Evolutionary conservation across 2,113 vertebrate species (phyloP).

Genomic region (Cheilinus undulatus): DNA sequence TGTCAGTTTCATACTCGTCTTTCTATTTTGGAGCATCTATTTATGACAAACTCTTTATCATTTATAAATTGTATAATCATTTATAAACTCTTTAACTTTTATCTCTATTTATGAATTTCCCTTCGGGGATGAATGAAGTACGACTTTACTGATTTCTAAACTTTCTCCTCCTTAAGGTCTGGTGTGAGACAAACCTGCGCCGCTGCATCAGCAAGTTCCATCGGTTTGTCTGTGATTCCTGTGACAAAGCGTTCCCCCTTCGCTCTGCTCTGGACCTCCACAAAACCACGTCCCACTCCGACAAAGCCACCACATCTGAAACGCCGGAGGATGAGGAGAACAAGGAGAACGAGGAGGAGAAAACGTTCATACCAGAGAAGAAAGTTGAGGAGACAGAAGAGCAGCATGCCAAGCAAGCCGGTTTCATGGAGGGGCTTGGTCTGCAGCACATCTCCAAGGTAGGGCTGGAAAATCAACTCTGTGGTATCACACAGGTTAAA

Average conservation of each 20-base stretch:
- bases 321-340: neutral
- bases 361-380: neutral
- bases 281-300: slow-evolving; percentile 81
- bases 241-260: slow-evolving; percentile 97
- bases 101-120: no score
- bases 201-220: slow-evolving; percentile 95
- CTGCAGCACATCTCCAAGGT: slow-evolving; percentile 88
- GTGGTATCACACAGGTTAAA: neutral
- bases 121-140: no score
- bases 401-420: slow-evolving; percentile 72
- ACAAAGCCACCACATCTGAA: neutral
- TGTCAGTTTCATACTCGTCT: no score
- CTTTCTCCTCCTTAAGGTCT: slow-evolving; percentile 84
- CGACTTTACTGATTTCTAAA: no score
- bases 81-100: no score
- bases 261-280: slow-evolving; percentile 90
- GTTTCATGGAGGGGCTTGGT: slow-evolving; percentile 90
- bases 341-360: slow-evolving; percentile 47
- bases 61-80: no score
- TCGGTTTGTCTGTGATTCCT: slow-evolving; percentile 91
- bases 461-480: neutral
- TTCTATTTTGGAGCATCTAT: no score
- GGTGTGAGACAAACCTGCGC: slow-evolving; percentile 96
- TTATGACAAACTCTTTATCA: no score
- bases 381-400: slow-evolving; percentile 9